Percentiles rank a stretch among this genome's conserved stretches.
Evolutionary conservation across 2,888 invertebrate species (phyloP).

Genomic region (Mesorhabditis sp.): DNA sequence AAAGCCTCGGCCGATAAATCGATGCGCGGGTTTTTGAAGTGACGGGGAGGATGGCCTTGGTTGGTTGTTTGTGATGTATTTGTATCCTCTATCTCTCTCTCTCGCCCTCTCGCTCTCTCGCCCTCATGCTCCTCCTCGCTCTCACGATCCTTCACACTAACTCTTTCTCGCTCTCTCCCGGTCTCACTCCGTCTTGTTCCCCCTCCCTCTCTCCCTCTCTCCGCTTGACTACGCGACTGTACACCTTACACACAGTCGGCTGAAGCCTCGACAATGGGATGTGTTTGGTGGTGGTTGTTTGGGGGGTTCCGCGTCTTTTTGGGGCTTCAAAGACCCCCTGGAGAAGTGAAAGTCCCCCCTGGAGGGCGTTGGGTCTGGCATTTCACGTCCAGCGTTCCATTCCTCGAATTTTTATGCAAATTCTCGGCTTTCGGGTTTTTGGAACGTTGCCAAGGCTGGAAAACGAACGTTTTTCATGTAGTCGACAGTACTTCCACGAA

Average conservation of each 20-base stretch:
- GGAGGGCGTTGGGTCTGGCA: background rate
- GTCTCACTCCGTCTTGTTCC: no score
- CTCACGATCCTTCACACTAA: background rate
- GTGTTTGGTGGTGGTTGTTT: no score
- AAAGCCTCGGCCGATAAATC: no score
- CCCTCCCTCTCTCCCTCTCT: constrained; percentile 11
- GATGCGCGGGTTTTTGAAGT: background rate
- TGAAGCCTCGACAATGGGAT: no score
- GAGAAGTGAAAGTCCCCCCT: background rate
- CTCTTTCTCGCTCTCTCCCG: no score
- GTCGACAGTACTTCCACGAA: no score
- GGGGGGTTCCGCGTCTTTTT: constrained; percentile 6
- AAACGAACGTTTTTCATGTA: no score
- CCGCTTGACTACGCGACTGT: constrained; percentile 9
- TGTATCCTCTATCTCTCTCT: constrained; percentile 1
- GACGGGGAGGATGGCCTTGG: constrained; percentile 18
- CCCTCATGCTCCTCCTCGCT: constrained; percentile 5
- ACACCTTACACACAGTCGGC: background rate
- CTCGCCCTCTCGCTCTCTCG: no score
- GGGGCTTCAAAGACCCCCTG: background rate
- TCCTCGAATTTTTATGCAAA: background rate
- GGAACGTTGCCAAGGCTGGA: background rate
- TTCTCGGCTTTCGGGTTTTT: constrained; percentile 8
- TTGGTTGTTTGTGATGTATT: constrained; percentile 12
- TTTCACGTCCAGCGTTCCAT: no score